Conservation (phyloP, 2,888 invertebrate species). For the Leptinotarsa peninsularis region DNA sequence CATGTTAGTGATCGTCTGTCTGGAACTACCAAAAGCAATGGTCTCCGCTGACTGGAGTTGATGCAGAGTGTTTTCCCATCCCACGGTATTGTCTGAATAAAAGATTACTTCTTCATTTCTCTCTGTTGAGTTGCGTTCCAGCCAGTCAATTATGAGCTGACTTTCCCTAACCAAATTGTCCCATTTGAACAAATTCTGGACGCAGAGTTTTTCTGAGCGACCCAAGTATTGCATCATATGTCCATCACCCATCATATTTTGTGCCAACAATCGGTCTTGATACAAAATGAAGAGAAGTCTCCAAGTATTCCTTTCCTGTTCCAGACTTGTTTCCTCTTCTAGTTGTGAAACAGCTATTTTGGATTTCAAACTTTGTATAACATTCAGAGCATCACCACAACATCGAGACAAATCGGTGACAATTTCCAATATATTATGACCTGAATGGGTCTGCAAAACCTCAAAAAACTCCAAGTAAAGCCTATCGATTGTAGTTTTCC, state of each 20-base stretch:
- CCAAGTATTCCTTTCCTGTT: conserved; percentile 91
- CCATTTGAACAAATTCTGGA: conserved; percentile 71
- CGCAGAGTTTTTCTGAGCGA: conserved; percentile 72
- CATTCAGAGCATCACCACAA: conserved; percentile 63
- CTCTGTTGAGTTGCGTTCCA: conserved; percentile 83
- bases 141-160: conserved; percentile 92
- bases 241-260: conserved; percentile 60
- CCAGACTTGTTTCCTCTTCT: conserved; percentile 70
- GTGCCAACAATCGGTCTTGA: conserved; percentile 76
- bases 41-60: conserved; percentile 72
- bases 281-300: conserved; percentile 84
- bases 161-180: conserved; percentile 73
- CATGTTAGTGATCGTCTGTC: conserved; percentile 72
- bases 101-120: conserved; percentile 71
- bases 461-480: conserved; percentile 64
- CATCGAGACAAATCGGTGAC: conserved; percentile 62
- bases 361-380: conserved; percentile 61
- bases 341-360: conserved; percentile 55
- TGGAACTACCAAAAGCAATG: conserved; percentile 71
- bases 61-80: conserved; percentile 93
- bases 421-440: conserved; percentile 60
- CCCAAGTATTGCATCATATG: conserved; percentile 58
- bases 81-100: conserved; percentile 84
- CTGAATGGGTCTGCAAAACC: conserved; percentile 60
- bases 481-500: conserved; percentile 60